Evolutionary conservation across 2,888 invertebrate species (phyloP), one percentile per base, ranked within the genome.

Genomic region (Coecobrya sp.): DNA sequence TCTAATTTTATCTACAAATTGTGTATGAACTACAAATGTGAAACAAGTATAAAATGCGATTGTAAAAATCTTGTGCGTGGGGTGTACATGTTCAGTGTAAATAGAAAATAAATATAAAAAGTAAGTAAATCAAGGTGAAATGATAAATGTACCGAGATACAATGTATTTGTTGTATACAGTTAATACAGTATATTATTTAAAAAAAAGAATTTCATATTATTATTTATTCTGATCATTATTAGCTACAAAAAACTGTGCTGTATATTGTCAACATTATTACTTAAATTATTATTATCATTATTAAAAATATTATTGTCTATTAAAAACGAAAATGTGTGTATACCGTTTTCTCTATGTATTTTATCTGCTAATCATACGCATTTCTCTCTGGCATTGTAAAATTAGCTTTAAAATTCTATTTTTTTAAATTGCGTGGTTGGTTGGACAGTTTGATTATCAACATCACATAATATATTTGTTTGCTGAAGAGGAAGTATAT

Each of bases 151-250:
- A 89, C 81, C 89, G 89, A 89, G 73, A 89, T 82, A 90, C 79
- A 85, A 79, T 76, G 90, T 90, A 90, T 86, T 90, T 86, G 90
- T 86, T 85, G 90, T 90, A 86, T 86, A 90, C 84, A 52, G 52
- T 73, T 30, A 87, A 87, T 19, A 81, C 22, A 25, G 11, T 62
- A 27, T 25, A 65, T 16, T 65, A 59, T 7, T 59, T 68, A 16
- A 3, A 42, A 70, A 70, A 11, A 68, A 68, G 68, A 68, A 73
- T 45, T 42, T 25, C 19, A n/a, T n/a, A n/a, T n/a, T 73, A 73
- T 73, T 42, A 36, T 42, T 73, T 42, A 73, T 19, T 73, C 27
- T 36, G 16, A 36, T 36, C n/a, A 36, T 73, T 25, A 45, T 25
- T 36, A 42, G 36, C 68, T 68, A 73, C 62, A 25, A 62, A 65